Evolutionary conservation across 1,140 invertebrate species (phyloP).

Genomic region (Anoplophora glabripennis): DNA sequence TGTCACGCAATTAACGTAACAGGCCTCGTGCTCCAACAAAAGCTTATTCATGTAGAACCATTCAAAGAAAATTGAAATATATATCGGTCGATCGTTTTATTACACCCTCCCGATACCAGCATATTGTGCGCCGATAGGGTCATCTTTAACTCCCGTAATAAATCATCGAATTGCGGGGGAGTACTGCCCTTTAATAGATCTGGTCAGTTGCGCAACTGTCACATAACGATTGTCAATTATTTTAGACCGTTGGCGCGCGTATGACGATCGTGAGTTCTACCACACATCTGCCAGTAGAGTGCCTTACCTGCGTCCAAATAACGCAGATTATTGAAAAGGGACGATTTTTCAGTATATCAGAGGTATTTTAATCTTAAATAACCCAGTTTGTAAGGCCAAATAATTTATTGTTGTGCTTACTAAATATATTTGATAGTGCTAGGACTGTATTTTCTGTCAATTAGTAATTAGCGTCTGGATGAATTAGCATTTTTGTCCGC

Average conservation of each 20-base stretch:
- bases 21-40: neutral
- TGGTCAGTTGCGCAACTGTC: constrained; percentile 34
- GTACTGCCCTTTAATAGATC: constrained; percentile 20
- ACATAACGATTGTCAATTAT: constrained; percentile 21
- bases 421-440: too few relatives aligned
- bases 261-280: neutral
- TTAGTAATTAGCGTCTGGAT: too few relatives aligned
- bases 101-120: constrained; percentile 13
- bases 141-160: constrained; percentile 16
- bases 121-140: constrained; percentile 4
- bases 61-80: constrained; percentile 4
- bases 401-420: too few relatives aligned
- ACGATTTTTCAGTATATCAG: too few relatives aligned
- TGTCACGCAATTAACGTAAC: too few relatives aligned
- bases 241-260: constrained; percentile 1
- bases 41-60: constrained; percentile 13
- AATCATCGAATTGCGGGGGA: constrained; percentile 29
- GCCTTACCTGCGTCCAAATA: too few relatives aligned
- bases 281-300: constrained; percentile 17
- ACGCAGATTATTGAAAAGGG: too few relatives aligned
- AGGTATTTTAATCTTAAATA: too few relatives aligned
- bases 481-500: too few relatives aligned
- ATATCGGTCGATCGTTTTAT: constrained; percentile 13
- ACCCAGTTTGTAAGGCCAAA: too few relatives aligned
- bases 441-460: too few relatives aligned